phyloP scores from a whole-genome alignment of 2,888 invertebrate species.

The Thalpophila matura region DNA sequence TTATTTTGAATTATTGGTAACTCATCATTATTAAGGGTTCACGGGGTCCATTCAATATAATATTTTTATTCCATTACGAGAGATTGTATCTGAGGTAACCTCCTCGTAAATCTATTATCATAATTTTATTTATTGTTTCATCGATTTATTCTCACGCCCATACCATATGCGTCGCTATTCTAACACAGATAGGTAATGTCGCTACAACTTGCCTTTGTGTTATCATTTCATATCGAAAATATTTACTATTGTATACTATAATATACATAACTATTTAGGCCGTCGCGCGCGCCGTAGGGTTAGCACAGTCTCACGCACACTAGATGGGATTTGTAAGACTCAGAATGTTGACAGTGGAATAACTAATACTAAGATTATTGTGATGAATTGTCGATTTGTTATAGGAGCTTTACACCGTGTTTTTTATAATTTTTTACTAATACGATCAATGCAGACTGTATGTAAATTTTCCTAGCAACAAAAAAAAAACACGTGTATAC shows the following conservation, averaged over 20 bases:
- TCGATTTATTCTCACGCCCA: background rate
- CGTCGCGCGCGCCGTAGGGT: background rate
- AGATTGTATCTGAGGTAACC: background rate
- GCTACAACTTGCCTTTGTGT: background rate
- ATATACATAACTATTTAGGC: conserved; percentile 24
- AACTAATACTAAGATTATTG: background rate
- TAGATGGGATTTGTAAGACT: background rate
- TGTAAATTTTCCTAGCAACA: too few species aligned
- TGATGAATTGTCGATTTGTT: background rate
- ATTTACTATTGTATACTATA: conserved; percentile 16
- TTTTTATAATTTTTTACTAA: background rate
- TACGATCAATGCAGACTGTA: background rate
- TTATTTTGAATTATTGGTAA: background rate
- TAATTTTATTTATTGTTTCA: too few species aligned
- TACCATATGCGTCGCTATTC: background rate
- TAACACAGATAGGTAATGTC: conserved; percentile 8
- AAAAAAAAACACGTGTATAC: too few species aligned
- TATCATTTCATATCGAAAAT: background rate
- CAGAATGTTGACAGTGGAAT: background rate
- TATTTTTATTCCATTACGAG: too few species aligned
- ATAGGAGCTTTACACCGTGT: background rate
- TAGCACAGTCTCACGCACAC: background rate
- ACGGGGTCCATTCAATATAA: too few species aligned
- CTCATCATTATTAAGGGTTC: too few species aligned
- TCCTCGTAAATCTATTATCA: too few species aligned